Conservation (phyloP, 2,797 vertebrate species). For the Notolepis coatsorum region DNA sequence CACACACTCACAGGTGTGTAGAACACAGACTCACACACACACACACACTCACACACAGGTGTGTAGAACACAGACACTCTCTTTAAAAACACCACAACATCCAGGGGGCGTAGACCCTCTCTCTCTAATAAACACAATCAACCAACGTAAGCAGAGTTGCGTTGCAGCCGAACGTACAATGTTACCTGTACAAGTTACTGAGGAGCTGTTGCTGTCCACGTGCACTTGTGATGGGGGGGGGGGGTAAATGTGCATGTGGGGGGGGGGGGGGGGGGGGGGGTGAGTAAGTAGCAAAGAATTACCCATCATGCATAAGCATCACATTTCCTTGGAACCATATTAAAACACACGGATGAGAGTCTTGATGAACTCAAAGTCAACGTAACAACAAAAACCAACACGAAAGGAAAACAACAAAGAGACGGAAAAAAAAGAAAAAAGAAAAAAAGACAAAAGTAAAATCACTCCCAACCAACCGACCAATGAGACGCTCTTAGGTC, state of each 20-base stretch:
- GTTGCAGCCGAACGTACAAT: conserved; percentile 47
- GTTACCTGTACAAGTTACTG: conserved; percentile 50
- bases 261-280: neutral
- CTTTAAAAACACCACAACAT: neutral
- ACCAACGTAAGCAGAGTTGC: conserved; percentile 46
- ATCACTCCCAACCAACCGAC: conserved; percentile 32
- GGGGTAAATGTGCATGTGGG: neutral
- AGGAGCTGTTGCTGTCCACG: conserved; percentile 57
- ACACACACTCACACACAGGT: conserved; percentile 3
- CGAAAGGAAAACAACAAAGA: conserved; percentile 14
- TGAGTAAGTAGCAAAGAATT: conserved; percentile 15
- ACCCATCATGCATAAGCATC: conserved; percentile 45
- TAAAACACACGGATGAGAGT: conserved; percentile 29
- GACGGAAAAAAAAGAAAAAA: conserved; percentile 3
- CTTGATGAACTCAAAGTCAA: conserved; percentile 8
- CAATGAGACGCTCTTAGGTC: conserved; percentile 33
- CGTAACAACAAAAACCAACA: conserved; percentile 12
- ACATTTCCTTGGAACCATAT: conserved; percentile 27
- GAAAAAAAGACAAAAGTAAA: neutral
- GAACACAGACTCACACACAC: neutral
- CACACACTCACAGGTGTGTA: conserved; percentile 27
- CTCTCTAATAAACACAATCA: conserved; percentile 29
- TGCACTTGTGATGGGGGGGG: conserved; percentile 44
- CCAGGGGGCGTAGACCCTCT: conserved; percentile 17
- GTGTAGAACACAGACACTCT: conserved; percentile 10